Evolutionary conservation across 1,140 invertebrate genomes (phyloP), one percentile per base, ranked within the genome.

Genomic region (Drosophila trapezifrons): DNA sequence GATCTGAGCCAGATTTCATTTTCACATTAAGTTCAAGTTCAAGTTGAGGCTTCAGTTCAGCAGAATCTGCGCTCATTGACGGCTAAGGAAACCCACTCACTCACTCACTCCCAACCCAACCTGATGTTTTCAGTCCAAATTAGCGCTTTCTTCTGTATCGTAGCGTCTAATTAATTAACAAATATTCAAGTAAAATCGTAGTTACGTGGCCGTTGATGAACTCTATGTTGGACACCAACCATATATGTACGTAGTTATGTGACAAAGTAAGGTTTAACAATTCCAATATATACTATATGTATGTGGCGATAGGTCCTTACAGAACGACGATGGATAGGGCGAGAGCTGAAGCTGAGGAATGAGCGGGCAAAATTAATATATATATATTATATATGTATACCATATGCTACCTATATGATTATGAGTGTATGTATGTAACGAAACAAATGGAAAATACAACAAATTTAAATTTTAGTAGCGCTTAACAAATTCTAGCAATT

Each of bases 401-500:
- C 58, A 75, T 77, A 52, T 56, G 57, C 52, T 71, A 55, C 52
- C 74, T 76, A 76, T 76, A 78, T 78, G 72, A 69, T 58, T 72
- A 80, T 72, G 52, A 72, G 70, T 63, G 77, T 73, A 69, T 60
- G 65, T 73, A 63, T 67, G 51, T 46, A 73, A 49, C 20, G 58
- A 86, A 71, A 71, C 80, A 83, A 83, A 76, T 60, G 49, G 78
- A 73, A 76, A 69, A 76, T 49, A 65, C 45, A 72, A 80, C 76
- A 78, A 87, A 83, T 89, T 89, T 89, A 89, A 89, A 89, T 82
- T 89, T 89, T 89, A 89, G 84, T 89, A 89, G 84, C 84, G 84
- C 84, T 89, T 89, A 87, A 87, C 84, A 87, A 87, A 87, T 87
- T 87, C 84, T 87, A 87, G 84, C 84, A 87, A 87, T 83, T 87